These are phyloP conservation scores for Baronia brevicornis DNA, from an alignment of 2,888 invertebrate genomes.

Conservation along the genomic window DNA sequence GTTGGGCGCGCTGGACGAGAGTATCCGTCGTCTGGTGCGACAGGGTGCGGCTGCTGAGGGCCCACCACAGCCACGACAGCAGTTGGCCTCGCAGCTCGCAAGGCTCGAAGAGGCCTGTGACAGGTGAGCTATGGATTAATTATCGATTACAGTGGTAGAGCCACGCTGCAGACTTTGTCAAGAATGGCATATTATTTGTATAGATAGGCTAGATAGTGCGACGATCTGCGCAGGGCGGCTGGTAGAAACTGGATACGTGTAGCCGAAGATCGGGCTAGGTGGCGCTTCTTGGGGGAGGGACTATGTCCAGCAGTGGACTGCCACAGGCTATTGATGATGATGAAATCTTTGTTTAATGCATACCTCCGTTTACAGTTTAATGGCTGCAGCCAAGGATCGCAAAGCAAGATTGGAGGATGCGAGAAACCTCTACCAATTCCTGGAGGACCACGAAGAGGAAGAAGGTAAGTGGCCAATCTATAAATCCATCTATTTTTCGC, in stretches of 20 bases:
- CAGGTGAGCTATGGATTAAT: conserved; percentile 74
- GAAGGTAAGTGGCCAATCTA: conserved; percentile 69
- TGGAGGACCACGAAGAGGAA: conserved; percentile 98
- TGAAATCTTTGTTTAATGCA: too few species aligned
- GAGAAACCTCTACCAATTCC: conserved; percentile 93
- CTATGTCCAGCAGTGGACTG: too few species aligned
- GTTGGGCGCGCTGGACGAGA: conserved; percentile 91
- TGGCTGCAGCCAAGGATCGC: conserved; percentile 83
- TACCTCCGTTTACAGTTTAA: conserved; percentile 57
- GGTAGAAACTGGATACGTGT: too few species aligned
- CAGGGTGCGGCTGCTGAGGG: conserved; percentile 45
- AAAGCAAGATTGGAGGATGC: conserved; percentile 93
- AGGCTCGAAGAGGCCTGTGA: conserved; percentile 86
- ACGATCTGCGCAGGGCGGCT: too few species aligned
- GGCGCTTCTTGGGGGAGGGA: too few species aligned
- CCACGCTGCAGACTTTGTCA: too few species aligned
- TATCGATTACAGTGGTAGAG: too few species aligned
- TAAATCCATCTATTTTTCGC: neutral
- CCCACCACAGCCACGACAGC: conserved; percentile 81
- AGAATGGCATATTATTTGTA: too few species aligned
- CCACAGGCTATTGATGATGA: too few species aligned
- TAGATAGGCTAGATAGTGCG: too few species aligned
- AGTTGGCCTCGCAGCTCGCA: conserved; percentile 84
- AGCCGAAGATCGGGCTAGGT: too few species aligned
- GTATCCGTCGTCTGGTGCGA: conserved; percentile 84